Percentiles rank a stretch among this genome's conserved stretches.
Conservation (phyloP, 2,113 vertebrate genomes). For the Vidua chalybeata region DNA sequence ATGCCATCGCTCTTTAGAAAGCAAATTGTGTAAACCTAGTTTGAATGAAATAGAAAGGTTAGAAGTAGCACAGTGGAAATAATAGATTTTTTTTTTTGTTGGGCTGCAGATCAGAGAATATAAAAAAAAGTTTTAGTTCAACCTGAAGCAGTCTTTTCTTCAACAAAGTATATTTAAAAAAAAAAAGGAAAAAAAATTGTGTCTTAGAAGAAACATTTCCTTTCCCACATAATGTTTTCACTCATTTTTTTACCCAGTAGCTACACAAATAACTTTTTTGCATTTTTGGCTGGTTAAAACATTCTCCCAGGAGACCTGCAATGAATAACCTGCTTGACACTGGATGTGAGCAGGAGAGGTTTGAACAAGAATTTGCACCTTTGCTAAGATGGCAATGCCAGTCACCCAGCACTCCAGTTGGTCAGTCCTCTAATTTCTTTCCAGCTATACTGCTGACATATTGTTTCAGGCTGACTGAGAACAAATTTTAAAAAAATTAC, state of each 20-base stretch:
- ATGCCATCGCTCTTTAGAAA: conserved; percentile 30
- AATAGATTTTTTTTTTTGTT: background rate
- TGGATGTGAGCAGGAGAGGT: background rate
- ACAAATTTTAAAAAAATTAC: background rate
- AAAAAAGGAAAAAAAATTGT: background rate
- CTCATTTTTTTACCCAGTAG: background rate
- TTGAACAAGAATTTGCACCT: background rate
- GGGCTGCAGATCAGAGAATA: background rate
- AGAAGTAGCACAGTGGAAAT: background rate
- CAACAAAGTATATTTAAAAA: background rate
- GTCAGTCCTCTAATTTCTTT: background rate
- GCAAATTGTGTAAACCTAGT: conserved; percentile 27
- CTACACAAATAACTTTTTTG: conserved; percentile 7
- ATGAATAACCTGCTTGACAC: background rate
- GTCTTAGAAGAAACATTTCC: background rate
- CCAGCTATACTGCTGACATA: background rate
- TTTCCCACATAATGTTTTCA: background rate
- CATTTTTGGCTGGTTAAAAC: background rate
- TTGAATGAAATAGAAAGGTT: conserved; percentile 42
- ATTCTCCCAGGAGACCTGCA: background rate
- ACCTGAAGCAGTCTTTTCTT: background rate
- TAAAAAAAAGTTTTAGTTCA: background rate
- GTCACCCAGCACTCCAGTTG: background rate
- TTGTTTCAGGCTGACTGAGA: background rate
- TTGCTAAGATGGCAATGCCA: background rate